Conservation (phyloP, 1,140 invertebrate species). For the Cherax quadricarinatus region DNA sequence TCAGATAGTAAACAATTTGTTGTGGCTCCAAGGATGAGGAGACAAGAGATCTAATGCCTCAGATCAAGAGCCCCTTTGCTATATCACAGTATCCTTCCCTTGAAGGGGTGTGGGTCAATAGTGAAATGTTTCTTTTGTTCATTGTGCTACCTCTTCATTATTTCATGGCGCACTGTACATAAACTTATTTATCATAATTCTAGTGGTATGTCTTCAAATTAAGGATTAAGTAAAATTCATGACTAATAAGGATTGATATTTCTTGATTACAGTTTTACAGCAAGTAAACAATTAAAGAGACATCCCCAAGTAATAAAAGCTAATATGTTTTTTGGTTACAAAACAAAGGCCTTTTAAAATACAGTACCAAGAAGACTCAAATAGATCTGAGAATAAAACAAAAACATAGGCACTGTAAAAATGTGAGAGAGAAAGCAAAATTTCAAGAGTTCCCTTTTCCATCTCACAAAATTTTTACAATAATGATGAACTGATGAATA, state of each 20-base stretch:
- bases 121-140: no score
- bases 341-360: conserved; percentile 5
- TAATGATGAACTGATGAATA: neutral
- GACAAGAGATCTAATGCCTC: no score
- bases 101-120: no score
- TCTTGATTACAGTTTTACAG: conserved; percentile 36
- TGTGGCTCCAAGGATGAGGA: no score
- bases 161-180: no score
- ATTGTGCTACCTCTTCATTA: no score
- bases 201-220: no score
- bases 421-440: neutral
- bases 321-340: conserved; percentile 4
- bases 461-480: neutral
- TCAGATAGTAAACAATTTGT: no score
- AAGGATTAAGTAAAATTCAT: no score
- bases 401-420: neutral
- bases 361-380: neutral
- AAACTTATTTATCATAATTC: no score
- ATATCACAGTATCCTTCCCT: no score
- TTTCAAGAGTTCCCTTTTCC: neutral
- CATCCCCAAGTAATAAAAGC: conserved; percentile 38
- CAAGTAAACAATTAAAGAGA: conserved; percentile 38
- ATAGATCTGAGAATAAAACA: neutral
- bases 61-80: no score
- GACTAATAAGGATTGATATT: conserved; percentile 36